Evolutionary conservation across 2,888 invertebrate genomes (phyloP).

Genomic region (Orthosia gracilis): DNA sequence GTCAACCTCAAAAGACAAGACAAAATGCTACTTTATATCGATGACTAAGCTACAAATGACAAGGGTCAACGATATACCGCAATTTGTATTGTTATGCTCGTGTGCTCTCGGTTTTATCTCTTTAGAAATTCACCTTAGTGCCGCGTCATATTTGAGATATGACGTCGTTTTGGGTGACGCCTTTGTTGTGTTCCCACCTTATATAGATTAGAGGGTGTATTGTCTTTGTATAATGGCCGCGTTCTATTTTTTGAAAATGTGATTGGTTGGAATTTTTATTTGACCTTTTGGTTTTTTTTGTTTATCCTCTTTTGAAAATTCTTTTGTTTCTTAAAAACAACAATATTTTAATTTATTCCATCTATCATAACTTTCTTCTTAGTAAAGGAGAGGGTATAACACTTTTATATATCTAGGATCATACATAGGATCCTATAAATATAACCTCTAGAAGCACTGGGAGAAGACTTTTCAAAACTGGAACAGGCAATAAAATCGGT

Average conservation of each 20-base stretch:
- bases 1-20: conserved; percentile 52
- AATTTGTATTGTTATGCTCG: conserved; percentile 64
- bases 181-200: conserved; percentile 59
- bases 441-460: too few species aligned
- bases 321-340: too few species aligned
- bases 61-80: conserved; percentile 60
- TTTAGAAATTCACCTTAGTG: conserved; percentile 69
- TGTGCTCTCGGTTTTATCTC: conserved; percentile 62
- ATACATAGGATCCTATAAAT: too few species aligned
- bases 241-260: conserved; percentile 40
- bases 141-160: conserved; percentile 62
- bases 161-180: conserved; percentile 55
- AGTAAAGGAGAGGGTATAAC: too few species aligned
- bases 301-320: too few species aligned
- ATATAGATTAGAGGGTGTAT: conserved; percentile 46
- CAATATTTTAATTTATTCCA: too few species aligned
- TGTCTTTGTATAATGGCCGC: conserved; percentile 37
- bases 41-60: conserved; percentile 68
- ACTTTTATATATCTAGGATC: too few species aligned
- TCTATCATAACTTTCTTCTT: too few species aligned
- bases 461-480: too few species aligned
- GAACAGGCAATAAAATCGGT: too few species aligned
- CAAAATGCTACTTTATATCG: conserved; percentile 62
- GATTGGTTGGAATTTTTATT: conserved; percentile 18
- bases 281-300: too few species aligned